Evolutionary conservation across 2,113 vertebrate genomes (phyloP).

Genomic region (Sprattus sprattus): DNA sequence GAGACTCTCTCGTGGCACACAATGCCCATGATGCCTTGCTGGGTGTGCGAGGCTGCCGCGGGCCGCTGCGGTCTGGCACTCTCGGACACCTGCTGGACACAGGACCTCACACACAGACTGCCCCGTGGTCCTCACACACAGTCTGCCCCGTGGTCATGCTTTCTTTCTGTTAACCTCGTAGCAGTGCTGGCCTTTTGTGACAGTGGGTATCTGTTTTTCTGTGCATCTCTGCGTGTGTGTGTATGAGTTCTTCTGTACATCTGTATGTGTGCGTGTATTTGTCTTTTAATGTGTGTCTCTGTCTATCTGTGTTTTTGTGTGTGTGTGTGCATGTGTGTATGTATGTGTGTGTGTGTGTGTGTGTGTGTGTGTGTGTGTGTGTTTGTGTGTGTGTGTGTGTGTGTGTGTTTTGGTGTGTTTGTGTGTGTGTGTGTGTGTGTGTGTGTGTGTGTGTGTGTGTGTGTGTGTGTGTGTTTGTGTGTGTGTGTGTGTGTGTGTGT

Average conservation of each 20-base stretch:
- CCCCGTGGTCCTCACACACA: neutral
- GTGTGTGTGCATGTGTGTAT: neutral
- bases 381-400: neutral
- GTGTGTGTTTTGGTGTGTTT: neutral
- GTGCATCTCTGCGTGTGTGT: neutral
- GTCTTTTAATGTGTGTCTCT: neutral
- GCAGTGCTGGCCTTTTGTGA: neutral
- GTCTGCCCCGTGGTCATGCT: neutral
- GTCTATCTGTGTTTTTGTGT: neutral
- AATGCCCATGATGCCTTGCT: constrained; percentile 26
- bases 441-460: neutral
- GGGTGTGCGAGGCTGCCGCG: constrained; percentile 52
- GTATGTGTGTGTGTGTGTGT: neutral
- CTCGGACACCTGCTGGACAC: constrained; percentile 47
- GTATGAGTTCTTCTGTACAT: neutral
- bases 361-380: neutral
- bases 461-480: neutral
- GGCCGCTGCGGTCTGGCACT: constrained; percentile 62
- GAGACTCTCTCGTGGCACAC: constrained; percentile 39
- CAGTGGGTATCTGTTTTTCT: neutral
- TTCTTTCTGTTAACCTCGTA: neutral
- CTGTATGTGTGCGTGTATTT: neutral
- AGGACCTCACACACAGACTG: neutral
- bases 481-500: neutral
- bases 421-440: neutral